phyloP scores from a whole-genome alignment of 2,888 invertebrate species.

The Marronus borbonicus region DNA sequence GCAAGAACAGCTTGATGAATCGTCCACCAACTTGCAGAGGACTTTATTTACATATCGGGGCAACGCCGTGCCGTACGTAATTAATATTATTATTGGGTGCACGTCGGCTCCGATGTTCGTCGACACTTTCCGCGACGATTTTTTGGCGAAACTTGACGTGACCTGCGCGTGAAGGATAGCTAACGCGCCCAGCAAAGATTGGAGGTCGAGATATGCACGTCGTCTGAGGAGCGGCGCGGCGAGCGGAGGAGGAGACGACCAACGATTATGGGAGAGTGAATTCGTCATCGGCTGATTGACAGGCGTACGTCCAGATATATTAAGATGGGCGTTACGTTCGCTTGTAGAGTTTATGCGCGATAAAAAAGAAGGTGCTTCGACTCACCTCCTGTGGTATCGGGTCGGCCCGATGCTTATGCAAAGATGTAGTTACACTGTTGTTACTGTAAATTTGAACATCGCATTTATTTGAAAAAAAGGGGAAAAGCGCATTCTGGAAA shows the following conservation, averaged over 20 bases:
- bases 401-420: slow-evolving; percentile 1
- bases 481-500: too few species aligned
- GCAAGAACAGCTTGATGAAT: background rate
- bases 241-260: background rate
- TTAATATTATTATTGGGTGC: slow-evolving; percentile 32
- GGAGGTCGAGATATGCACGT: slow-evolving; percentile 2
- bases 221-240: background rate
- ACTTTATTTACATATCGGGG: slow-evolving; percentile 23
- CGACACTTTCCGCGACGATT: slow-evolving; percentile 39
- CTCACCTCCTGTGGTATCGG: background rate
- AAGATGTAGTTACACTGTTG: slow-evolving; percentile 4
- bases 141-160: slow-evolving; percentile 38
- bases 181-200: background rate
- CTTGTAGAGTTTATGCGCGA: slow-evolving; percentile 24
- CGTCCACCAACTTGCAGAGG: background rate
- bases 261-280: slow-evolving; percentile 15
- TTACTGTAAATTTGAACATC: slow-evolving; percentile 20
- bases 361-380: slow-evolving; percentile 16
- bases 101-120: slow-evolving; percentile 29
- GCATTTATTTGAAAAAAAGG: background rate
- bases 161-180: slow-evolving; percentile 18
- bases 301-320: slow-evolving; percentile 45
- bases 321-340: slow-evolving; percentile 46
- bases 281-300: slow-evolving; percentile 49
- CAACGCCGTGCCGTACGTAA: slow-evolving; percentile 3